Conservation (phyloP, 53 echinoderm and acorn worm genomes). For the Apostichopus leukothele region DNA sequence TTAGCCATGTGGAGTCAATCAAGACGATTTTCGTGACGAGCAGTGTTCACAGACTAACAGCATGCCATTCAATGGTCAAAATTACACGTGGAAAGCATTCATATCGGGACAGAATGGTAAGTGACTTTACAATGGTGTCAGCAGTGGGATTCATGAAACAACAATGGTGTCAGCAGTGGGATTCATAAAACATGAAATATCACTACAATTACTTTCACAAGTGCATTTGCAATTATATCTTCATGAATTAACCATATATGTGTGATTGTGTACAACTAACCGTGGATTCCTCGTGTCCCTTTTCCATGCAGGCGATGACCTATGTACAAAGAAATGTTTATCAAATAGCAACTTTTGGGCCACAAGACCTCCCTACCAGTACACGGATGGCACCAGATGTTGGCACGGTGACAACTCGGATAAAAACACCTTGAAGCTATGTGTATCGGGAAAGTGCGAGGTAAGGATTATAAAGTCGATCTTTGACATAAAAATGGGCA, state of each 20-base stretch:
- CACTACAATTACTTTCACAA: no score
- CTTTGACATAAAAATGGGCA: no score
- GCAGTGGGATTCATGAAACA: no score
- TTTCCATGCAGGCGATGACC: slow-evolving; percentile 57
- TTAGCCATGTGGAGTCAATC: slow-evolving; percentile 67
- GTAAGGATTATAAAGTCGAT: slow-evolving; percentile 30
- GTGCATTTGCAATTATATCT: no score
- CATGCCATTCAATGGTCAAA: slow-evolving; percentile 57
- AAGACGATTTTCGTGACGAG: slow-evolving; percentile 76
- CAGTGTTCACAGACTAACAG: slow-evolving; percentile 76
- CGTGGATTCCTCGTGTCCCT: not conserved
- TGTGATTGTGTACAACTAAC: not conserved
- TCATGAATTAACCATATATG: no score
- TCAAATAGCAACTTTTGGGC: slow-evolving; percentile 61
- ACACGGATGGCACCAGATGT: slow-evolving; percentile 69
- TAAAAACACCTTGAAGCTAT: slow-evolving; percentile 53
- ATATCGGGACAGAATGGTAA: slow-evolving; percentile 53
- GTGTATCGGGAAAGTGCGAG: slow-evolving; percentile 70
- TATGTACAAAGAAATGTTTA: slow-evolving; percentile 73
- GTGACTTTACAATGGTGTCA: not conserved
- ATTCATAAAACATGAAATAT: no score
- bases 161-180: no score
- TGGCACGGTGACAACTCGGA: slow-evolving; percentile 71
- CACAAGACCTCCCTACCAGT: slow-evolving; percentile 62
- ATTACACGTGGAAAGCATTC: slow-evolving; percentile 74